Evolutionary conservation across 92 coral and sea anemone genomes (phyloP).

Genomic region (Siderastrea radians): DNA sequence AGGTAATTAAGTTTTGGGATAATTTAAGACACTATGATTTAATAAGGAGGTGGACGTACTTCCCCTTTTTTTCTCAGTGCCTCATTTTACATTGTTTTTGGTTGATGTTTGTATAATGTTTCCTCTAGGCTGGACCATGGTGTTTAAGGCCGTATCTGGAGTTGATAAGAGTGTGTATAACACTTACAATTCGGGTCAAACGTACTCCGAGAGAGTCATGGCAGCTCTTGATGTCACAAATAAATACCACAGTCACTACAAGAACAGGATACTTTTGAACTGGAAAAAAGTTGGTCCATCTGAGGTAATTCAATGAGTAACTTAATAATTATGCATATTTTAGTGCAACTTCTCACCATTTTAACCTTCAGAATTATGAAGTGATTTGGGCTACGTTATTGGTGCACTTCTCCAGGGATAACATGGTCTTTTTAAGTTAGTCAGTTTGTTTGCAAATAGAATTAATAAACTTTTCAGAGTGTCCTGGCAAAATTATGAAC

Average conservation of each 20-base stretch:
- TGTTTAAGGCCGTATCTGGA: slow-evolving; percentile 51
- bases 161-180: neutral
- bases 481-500: no score
- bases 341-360: neutral
- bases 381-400: no score
- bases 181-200: neutral
- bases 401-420: no score
- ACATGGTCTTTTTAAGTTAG: no score
- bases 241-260: slow-evolving; percentile 14
- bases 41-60: neutral
- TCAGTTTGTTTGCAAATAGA: no score
- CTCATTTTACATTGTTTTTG: neutral
- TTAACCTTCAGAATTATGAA: no score
- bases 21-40: no score
- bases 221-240: slow-evolving; percentile 49
- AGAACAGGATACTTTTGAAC: slow-evolving; percentile 46
- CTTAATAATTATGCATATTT: neutral
- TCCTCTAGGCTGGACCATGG: slow-evolving; percentile 48
- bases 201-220: slow-evolving; percentile 22
- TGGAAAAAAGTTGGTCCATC: slow-evolving; percentile 19
- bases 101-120: neutral
- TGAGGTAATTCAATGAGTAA: slow-evolving; percentile 13
- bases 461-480: no score
- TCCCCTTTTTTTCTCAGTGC: neutral
- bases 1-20: no score